Conservation (phyloP, 2,797 vertebrate species). For the Tapera naevia region DNA sequence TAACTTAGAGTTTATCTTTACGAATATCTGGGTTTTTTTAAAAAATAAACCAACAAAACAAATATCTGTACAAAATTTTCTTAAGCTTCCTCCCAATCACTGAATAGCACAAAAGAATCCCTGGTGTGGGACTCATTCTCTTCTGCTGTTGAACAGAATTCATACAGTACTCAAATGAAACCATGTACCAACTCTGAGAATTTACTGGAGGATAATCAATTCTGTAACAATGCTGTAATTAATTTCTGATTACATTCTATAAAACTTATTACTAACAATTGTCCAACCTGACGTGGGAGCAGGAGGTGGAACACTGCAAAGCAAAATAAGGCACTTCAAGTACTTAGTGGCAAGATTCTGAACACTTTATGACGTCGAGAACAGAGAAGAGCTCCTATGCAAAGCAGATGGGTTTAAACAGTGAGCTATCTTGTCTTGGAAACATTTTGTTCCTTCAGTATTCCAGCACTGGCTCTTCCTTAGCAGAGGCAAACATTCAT, state of each 20-base stretch:
- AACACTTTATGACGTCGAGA: not conserved
- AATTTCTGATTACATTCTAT: not conserved
- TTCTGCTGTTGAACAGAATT: not conserved
- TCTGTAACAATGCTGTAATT: not conserved
- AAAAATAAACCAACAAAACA: not conserved
- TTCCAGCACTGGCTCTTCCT: not conserved
- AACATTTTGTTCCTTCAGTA: not conserved
- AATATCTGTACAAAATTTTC: not conserved
- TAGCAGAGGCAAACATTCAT: not conserved
- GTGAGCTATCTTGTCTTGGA: not conserved
- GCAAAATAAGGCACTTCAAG: not conserved
- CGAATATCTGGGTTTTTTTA: rapidly evolving
- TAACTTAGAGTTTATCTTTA: not conserved
- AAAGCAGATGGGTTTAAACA: not conserved
- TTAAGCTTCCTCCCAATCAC: not conserved
- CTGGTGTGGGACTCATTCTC: not conserved
- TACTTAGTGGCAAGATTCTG: not conserved
- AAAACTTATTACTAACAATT: not conserved
- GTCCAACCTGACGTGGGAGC: not conserved
- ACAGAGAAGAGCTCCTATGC: not conserved
- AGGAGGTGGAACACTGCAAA: not conserved
- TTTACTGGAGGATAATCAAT: not conserved
- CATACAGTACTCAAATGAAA: not conserved
- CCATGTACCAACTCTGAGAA: not conserved
- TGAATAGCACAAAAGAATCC: not conserved